Evolutionary conservation across 37 sponge, comb jelly and placozoan genomes (phyloP).

Genomic region (Axinella damicornis): DNA sequence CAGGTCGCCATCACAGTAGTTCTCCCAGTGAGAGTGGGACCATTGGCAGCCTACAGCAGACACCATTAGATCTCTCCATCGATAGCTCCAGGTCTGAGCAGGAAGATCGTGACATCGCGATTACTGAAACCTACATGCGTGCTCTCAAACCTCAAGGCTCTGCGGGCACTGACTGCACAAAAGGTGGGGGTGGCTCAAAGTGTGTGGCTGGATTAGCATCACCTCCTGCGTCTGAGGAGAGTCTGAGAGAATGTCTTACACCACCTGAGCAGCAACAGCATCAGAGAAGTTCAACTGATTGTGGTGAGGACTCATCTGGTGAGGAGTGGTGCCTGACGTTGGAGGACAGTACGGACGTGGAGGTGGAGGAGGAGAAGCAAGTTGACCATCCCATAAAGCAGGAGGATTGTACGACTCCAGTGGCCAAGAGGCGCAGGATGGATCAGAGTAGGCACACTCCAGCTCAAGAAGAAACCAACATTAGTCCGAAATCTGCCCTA

Average conservation of each 20-base stretch:
- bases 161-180: no score
- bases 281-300: not conserved
- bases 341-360: not conserved
- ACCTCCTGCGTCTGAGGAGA: no score
- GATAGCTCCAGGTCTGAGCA: not conserved
- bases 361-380: not conserved
- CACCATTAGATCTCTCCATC: constrained; percentile 18
- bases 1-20: no score
- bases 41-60: constrained; percentile 30
- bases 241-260: no score
- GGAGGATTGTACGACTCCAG: not conserved
- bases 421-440: not conserved
- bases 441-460: not conserved
- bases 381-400: not conserved
- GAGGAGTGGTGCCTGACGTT: not conserved
- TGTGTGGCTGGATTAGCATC: no score
- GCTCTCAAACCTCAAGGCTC: no score
- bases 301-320: not conserved
- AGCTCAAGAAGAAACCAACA: not conserved
- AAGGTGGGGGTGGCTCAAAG: no score
- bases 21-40: not conserved
- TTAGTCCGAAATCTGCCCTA: no score
- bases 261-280: no score
- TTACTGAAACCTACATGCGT: no score
- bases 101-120: no score